Conservation (phyloP, 2,113 vertebrate species). For the Protobothrops mucrosquamatus region DNA sequence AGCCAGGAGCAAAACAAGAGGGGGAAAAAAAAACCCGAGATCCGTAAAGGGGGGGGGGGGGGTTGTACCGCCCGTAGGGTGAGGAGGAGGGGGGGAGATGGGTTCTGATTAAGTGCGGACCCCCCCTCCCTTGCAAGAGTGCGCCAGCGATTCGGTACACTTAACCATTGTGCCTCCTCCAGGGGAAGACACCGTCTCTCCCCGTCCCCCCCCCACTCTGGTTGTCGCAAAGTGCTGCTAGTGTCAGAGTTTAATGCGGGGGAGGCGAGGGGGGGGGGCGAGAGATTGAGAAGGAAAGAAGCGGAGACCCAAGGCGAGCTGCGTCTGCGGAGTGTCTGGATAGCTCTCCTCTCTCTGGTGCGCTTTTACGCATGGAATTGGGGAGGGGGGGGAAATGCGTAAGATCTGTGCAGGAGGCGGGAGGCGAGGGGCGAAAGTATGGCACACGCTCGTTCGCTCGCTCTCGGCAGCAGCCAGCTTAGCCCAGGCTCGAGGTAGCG, state of each 20-base stretch:
- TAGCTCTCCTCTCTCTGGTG: not conserved
- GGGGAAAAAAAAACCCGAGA: not conserved
- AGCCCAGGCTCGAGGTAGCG: constrained; percentile 58
- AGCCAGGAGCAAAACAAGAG: not conserved
- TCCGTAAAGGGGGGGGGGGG: not conserved
- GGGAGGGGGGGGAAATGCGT: constrained; percentile 10
- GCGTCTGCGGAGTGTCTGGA: not conserved
- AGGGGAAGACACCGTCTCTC: not conserved
- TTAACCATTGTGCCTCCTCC: not conserved
- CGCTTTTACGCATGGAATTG: constrained; percentile 26
- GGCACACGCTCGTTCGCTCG: not conserved
- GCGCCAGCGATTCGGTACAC: too few relatives aligned
- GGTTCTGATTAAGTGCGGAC: not conserved
- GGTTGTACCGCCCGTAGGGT: not conserved
- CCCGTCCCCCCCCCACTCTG: not conserved
- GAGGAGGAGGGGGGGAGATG: not conserved
- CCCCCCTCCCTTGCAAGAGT: not conserved
- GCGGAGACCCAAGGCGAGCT: not conserved
- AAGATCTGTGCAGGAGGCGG: constrained; percentile 6
- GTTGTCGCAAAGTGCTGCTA: not conserved
- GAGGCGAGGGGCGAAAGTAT: not conserved
- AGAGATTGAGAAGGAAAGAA: not conserved
- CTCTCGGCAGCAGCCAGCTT: constrained; percentile 1
- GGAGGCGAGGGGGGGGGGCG: not conserved
- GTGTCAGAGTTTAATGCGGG: not conserved